Base-by-base conservation (phyloP, 1,140 invertebrate species). In the Euura saliciscinereae region DNA sequence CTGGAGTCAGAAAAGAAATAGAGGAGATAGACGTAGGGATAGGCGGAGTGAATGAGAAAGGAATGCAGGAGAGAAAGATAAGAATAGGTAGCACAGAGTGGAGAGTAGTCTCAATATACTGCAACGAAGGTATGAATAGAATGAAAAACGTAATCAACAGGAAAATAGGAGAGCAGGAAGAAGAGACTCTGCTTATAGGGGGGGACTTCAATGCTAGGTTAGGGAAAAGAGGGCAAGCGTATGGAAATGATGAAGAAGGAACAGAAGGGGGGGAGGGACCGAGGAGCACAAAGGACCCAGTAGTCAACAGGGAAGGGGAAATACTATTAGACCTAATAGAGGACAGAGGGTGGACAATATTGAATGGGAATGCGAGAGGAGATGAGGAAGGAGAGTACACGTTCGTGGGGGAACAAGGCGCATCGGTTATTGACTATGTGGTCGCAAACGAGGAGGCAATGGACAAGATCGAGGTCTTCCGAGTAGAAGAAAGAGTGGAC, bases 371-470 rank as follows among this genome's bases (percentile, higher is more conserved):
- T 10, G 11, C 1, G 1, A 11, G 8, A 43, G 70, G 72, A 43
- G 75, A 76, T 46, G 68, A 74, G 42, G 68, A 74, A 46, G 71
- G 71, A 2, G 69, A 76, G 64, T 76, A 66, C 44, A 74, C 75
- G 28, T 72, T 70, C 45, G 42, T 73, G 66, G 69, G 74, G n/a
- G 72, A 42, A 44, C 71, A 59, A 66, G 72, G 72, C 11, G 65
- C 65, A 6, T 73, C 75, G 65, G 72, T 76, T 1, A 76, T 76
- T 5, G 75, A 76, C 13, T 76, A 74, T 71, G 65, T 71, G 11
- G 64, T 73, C 6, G 65, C 8, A 5, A 69, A 73, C 43, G 69
- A 69, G n/a, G 65, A 69, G 45, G 42, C 42, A 2, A 1, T 4
- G 43, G 10, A 45, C 3, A 11, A 42, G 4, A 10, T 66, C 7